Evolutionary conservation across 2,113 vertebrate species (phyloP).

Genomic region (Eudyptes chrysolophus): DNA sequence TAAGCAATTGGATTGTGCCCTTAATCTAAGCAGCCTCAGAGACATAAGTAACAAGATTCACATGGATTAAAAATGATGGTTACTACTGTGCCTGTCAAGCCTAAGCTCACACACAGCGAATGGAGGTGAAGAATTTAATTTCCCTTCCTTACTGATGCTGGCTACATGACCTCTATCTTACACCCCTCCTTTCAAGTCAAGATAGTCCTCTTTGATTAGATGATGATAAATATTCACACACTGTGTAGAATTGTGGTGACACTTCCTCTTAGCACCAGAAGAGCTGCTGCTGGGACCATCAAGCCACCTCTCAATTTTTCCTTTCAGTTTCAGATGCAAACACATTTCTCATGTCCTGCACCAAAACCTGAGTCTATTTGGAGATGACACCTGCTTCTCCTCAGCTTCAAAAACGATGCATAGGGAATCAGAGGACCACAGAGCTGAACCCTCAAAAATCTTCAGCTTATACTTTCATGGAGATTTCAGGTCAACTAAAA

Average conservation of each 20-base stretch:
- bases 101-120: neutral
- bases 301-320: neutral
- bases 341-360: neutral
- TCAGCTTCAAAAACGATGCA: neutral
- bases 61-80: conserved; percentile 26
- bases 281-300: conserved; percentile 12
- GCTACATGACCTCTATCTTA: neutral
- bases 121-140: neutral
- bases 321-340: neutral
- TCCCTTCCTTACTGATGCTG: conserved; percentile 8
- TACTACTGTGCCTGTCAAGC: neutral
- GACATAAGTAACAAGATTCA: conserved; percentile 35
- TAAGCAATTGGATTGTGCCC: conserved; percentile 29
- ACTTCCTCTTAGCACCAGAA: neutral
- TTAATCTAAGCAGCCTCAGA: conserved; percentile 33
- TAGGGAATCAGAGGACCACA: neutral
- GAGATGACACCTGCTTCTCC: conserved; percentile 28
- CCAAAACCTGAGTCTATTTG: neutral
- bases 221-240: neutral
- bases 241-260: neutral
- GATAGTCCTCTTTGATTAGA: neutral
- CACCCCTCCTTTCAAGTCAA: conserved; percentile 1
- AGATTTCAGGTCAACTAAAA: conserved; percentile 38
- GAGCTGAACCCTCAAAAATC: neutral
- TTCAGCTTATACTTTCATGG: neutral